A percentile compares a stretch with the other conserved stretches of the same genome.
Conservation (phyloP, 2,113 vertebrate genomes). For the Edolisoma coerulescens region DNA sequence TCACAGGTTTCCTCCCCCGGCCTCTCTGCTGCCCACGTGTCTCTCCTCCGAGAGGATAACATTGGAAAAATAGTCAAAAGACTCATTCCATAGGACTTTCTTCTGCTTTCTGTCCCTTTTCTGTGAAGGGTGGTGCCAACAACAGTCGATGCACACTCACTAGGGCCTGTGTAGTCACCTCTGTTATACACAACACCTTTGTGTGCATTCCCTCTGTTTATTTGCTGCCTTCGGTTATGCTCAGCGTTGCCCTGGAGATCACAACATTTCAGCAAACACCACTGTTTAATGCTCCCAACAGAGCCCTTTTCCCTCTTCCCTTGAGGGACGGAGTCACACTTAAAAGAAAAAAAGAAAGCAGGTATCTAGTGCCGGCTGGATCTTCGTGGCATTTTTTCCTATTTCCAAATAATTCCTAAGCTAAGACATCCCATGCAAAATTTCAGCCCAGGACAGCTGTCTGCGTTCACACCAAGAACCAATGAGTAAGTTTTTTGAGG, state of each 20-base stretch:
- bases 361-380: neutral
- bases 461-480: neutral
- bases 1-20: rapidly evolving
- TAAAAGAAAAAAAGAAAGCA: neutral
- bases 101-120: neutral
- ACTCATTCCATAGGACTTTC: neutral
- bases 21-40: neutral
- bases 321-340: neutral
- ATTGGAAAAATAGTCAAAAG: neutral
- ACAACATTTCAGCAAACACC: neutral
- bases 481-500: conserved; percentile 1
- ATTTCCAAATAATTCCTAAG: neutral
- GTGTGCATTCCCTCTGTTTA: neutral
- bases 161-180: neutral
- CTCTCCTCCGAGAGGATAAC: neutral
- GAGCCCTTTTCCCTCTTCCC: neutral
- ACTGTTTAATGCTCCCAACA: rapidly evolving
- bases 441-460: neutral
- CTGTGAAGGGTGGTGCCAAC: neutral
- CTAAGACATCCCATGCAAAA: neutral
- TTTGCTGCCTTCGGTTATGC: neutral
- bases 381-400: neutral
- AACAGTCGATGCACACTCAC: neutral
- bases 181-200: neutral
- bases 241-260: neutral